Evolutionary conservation across 2,113 vertebrate genomes (phyloP).

Genomic region (Peromyscus californicus): DNA sequence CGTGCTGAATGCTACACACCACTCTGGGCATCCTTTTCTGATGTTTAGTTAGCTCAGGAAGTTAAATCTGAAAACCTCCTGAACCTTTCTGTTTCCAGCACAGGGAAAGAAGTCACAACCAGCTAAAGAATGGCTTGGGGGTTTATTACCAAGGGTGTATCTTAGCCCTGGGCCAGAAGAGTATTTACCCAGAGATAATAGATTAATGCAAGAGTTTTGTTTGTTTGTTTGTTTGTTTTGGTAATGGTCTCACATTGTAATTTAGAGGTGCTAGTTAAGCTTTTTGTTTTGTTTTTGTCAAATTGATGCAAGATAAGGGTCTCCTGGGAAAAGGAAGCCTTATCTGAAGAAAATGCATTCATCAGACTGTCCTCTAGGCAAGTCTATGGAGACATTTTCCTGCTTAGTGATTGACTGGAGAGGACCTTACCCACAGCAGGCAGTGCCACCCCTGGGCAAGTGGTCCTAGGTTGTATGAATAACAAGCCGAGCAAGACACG

Average conservation of each 20-base stretch:
- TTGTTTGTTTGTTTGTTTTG: neutral
- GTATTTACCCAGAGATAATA: neutral
- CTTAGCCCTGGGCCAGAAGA: no score
- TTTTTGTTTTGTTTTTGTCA: neutral
- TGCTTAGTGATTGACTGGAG: neutral
- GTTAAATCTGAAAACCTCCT: slow-evolving; percentile 36
- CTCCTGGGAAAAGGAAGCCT: neutral
- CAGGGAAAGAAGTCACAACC: neutral
- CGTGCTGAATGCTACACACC: neutral
- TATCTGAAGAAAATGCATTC: neutral
- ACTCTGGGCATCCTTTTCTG: neutral
- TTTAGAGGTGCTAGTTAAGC: neutral
- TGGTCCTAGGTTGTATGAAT: neutral
- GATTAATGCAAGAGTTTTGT: neutral
- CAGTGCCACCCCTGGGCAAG: neutral
- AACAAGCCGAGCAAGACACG: neutral
- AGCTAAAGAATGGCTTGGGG: neutral
- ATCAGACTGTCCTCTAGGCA: neutral
- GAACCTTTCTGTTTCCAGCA: neutral
- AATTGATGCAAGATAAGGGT: no score
- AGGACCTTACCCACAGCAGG: neutral
- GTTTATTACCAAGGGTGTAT: neutral
- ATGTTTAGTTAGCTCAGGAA: slow-evolving; percentile 32
- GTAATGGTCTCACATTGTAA: neutral
- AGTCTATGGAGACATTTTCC: neutral